These are phyloP conservation scores for Lepidurus arcticus DNA, from an alignment of 1,140 invertebrate species.

Conservation along the genomic window DNA sequence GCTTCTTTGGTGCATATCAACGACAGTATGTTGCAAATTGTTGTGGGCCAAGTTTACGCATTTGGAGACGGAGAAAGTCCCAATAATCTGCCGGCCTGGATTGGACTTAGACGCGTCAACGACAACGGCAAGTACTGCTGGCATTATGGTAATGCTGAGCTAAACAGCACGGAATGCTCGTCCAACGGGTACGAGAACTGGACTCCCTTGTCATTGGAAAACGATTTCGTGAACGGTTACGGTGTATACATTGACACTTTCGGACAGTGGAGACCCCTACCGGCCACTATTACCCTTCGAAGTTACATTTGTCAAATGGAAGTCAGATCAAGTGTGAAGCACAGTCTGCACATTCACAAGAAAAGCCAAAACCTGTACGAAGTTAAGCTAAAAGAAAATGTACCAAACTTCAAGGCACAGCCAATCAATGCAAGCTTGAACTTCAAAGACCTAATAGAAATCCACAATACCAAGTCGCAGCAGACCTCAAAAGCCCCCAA, in stretches of 20 bases:
- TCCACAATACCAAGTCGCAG: background rate
- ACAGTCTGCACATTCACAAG: background rate
- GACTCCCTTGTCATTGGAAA: background rate
- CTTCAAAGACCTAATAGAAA: background rate
- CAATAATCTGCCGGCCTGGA: background rate
- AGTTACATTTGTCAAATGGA: background rate
- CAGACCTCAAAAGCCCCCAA: background rate
- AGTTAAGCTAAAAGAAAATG: background rate
- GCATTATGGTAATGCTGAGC: background rate
- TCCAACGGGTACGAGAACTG: background rate
- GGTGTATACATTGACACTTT: background rate
- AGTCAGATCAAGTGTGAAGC: background rate
- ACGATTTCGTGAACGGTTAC: background rate
- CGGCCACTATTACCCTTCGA: background rate
- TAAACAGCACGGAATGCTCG: background rate
- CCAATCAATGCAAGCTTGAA: background rate
- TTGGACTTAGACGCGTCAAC: background rate
- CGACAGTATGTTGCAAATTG: background rate
- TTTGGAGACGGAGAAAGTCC: background rate
- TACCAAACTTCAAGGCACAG: background rate
- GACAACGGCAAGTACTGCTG: background rate
- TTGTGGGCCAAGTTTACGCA: background rate
- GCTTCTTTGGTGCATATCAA: background rate
- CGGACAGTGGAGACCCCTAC: conserved; percentile 1
- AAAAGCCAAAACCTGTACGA: background rate